phyloP scores from a whole-genome alignment of 2,888 invertebrate species.

The Meganola albula region DNA sequence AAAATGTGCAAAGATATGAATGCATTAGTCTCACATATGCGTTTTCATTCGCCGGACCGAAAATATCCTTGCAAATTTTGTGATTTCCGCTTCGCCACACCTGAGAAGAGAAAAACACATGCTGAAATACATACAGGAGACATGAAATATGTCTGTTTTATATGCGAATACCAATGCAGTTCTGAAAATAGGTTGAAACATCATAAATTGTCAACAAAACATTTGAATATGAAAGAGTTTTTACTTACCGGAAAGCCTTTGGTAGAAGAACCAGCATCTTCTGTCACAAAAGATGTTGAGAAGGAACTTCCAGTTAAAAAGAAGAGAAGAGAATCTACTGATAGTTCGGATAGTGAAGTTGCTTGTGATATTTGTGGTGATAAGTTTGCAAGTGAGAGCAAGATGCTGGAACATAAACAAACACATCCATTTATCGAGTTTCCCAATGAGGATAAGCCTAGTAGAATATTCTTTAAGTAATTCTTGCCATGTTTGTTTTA shows the following conservation, averaged over 20 bases:
- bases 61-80: conserved; percentile 68
- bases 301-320: conserved; percentile 33
- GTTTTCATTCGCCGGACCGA: conserved; percentile 58
- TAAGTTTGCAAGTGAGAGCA: conserved; percentile 47
- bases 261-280: conserved; percentile 39
- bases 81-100: conserved; percentile 64
- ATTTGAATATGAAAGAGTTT: conserved; percentile 61
- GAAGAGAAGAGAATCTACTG: conserved; percentile 32
- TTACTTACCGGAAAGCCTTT: conserved; percentile 52
- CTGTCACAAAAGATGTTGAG: conserved; percentile 37
- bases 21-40: conserved; percentile 60
- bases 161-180: conserved; percentile 68
- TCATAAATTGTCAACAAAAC: conserved; percentile 61
- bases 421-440: conserved; percentile 72
- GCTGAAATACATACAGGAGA: conserved; percentile 65
- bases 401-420: conserved; percentile 64
- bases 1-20: conserved; percentile 63
- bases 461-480: conserved; percentile 72
- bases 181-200: conserved; percentile 60
- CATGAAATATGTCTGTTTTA: conserved; percentile 70
- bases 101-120: conserved; percentile 58
- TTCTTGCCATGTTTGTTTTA: too few species aligned
- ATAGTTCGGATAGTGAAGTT: conserved; percentile 20
- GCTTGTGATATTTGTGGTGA: conserved; percentile 68
- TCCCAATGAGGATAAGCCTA: conserved; percentile 66